Evolutionary conservation across 2,888 invertebrate genomes (phyloP), one percentile per base, ranked within the genome.

Genomic region (Eubasilissa splendida): DNA sequence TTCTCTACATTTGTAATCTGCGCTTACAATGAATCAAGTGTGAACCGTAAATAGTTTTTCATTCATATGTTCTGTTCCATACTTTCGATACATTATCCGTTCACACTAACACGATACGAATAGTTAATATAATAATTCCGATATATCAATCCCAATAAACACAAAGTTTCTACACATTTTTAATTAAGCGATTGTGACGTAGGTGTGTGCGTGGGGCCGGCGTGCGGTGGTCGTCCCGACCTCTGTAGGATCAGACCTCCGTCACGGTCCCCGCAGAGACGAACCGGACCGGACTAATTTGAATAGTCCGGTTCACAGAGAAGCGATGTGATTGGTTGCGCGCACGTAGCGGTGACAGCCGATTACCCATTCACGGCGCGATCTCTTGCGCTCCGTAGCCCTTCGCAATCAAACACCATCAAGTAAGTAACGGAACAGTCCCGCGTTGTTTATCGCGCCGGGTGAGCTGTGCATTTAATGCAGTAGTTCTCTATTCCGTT

Each of bases 311-410:
- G 58, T 77, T 77, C 77, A 77, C 77, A 77, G 42, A 58, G 50
- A 58, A 77, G 68, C 56, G 68, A 14, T 42, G 77, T 73, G 71
- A 73, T 73, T 56, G 71, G 71, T 50, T 56, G 56, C 9, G 31
- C 54, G 54, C 71, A 73, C 71, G 71, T 73, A 73, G 33, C 68
- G 68, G 68, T 50, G 42, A 42, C 58, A 58, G 68, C 33, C 77
- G 77, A 77, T 77, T 77, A 68, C 50, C 77, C 77, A 77, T 77
- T 77, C 77, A 42, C 42, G 77, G 68, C 58, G 66, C 77, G 68
- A 56, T 77, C 66, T 76, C 14, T 22, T 50, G 22, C 58, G 12
- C 56, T 77, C 76, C 63, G 54, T 53, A 65, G 76, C 56, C 76
- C 77, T 68, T 22, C 50, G 68, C 68, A 73, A 56, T 73, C 71